These are phyloP conservation scores for Lasaia peninsularis DNA, from an alignment of 1,140 invertebrate species.

Conservation along the genomic window DNA sequence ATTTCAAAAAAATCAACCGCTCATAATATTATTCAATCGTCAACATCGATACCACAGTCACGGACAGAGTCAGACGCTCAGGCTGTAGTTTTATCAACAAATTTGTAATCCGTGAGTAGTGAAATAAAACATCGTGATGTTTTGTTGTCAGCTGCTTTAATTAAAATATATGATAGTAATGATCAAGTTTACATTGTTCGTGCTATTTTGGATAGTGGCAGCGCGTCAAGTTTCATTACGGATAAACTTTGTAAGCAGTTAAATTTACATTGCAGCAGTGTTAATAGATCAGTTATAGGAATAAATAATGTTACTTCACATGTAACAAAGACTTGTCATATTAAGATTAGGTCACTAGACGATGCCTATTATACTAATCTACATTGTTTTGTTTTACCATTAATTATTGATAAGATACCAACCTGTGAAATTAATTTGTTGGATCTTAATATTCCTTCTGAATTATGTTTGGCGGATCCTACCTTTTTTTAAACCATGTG, in stretches of 20 bases:
- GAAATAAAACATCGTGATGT: constrained; percentile 6
- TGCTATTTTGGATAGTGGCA: constrained; percentile 28
- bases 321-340: constrained; percentile 27
- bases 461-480: constrained; percentile 35
- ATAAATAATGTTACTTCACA: constrained; percentile 30
- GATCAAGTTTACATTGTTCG: constrained; percentile 20
- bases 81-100: constrained; percentile 10
- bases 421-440: constrained; percentile 16
- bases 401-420: constrained; percentile 23
- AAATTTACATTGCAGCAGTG: constrained; percentile 17
- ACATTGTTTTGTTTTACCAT: constrained; percentile 33
- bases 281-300: constrained; percentile 24
- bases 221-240: constrained; percentile 27
- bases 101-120: neutral
- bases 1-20: neutral
- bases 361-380: constrained; percentile 21
- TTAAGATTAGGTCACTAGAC: constrained; percentile 30
- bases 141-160: constrained; percentile 23
- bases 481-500: constrained; percentile 26
- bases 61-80: neutral
- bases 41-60: neutral
- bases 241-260: constrained; percentile 24
- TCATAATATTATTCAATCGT: neutral
- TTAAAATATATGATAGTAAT: constrained; percentile 20
- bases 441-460: constrained; percentile 26